phyloP scores from a whole-genome alignment of 1,140 invertebrate species.

The Brachionus manjavacas region DNA sequence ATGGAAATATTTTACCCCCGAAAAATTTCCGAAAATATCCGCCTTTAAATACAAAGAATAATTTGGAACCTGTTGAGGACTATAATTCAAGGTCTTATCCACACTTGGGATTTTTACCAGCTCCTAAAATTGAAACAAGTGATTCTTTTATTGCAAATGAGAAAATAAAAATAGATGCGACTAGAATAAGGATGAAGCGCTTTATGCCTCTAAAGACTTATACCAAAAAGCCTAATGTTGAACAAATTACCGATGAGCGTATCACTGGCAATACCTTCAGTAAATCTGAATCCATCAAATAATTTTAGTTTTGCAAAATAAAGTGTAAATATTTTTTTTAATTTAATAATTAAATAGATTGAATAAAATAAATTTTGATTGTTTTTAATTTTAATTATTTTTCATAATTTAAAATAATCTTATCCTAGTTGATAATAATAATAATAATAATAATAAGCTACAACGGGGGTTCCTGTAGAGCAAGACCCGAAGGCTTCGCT shows the following conservation, averaged over 20 bases:
- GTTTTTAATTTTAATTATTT: background rate
- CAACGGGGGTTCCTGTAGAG: too few species aligned
- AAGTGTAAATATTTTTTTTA: background rate
- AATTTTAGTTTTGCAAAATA: background rate
- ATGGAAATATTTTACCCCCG: slow-evolving; percentile 54
- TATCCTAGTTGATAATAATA: too few species aligned
- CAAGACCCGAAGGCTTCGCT: too few species aligned
- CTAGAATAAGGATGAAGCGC: slow-evolving; percentile 2
- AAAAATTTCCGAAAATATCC: slow-evolving; percentile 54
- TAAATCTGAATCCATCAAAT: background rate
- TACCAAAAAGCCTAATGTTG: background rate
- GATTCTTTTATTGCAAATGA: background rate
- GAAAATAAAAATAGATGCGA: slow-evolving; percentile 10
- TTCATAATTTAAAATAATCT: background rate
- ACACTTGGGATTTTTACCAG: background rate
- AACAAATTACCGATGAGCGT: slow-evolving; percentile 4
- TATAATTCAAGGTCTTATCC: background rate
- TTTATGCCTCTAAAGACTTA: background rate
- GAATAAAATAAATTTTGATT: background rate
- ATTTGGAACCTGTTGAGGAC: background rate
- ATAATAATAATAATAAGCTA: too few species aligned
- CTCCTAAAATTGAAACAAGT: background rate
- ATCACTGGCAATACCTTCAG: background rate
- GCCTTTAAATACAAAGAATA: slow-evolving; percentile 27
- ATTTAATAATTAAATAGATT: background rate